Evolutionary conservation across 2,888 invertebrate genomes (phyloP), one percentile per base, ranked within the genome.

Genomic region (Luffia ferchaultella): DNA sequence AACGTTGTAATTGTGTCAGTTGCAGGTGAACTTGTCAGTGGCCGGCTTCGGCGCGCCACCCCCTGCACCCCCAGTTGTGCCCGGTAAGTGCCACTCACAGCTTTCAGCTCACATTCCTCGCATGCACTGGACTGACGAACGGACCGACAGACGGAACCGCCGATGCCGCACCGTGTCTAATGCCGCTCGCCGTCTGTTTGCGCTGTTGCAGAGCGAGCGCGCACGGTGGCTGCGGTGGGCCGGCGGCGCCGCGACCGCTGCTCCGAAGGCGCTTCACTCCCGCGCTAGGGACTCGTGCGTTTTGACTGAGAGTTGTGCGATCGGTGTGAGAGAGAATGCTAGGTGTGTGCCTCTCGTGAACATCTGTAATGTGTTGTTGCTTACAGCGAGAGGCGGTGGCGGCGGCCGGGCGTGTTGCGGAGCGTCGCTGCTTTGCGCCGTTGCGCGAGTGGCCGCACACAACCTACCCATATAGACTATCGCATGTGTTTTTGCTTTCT

Each of bases 401-500:
- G 12, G 30, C 5, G 30, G 3, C 30, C 30, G 12, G 30, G 3
- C 30, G n/a, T n/a, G 12, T 30, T 12, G 5, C 30, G 5, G 12
- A 7, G 30, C 5, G 30, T 3, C 30, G 5, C 3, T 3, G 30
- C 30, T 30, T 30, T 3, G 30, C 5, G 30, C 30, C 30, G n/a
- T n/a, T n/a, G 12, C 5, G 12, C 12, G 30, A 30, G 12, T 30
- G 30, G 12, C 30, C 30, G 30, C 3, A 3, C 30, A 30, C 30
- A 3, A 12, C 30, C 12, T 12, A 7, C 5, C 30, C 30, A 30
- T 30, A 3, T 3, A 30, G 3, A 30, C 12, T 30, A 12, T 30
- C 12, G 30, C 30, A 30, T 30, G 30, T 68, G 71, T 74, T 69
- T 80, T 77, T 80, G 79, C 79, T 80, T 80, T 80, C 79, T 80